Conservation (phyloP, 2,113 vertebrate genomes). For the Leucopternis melanops region DNA sequence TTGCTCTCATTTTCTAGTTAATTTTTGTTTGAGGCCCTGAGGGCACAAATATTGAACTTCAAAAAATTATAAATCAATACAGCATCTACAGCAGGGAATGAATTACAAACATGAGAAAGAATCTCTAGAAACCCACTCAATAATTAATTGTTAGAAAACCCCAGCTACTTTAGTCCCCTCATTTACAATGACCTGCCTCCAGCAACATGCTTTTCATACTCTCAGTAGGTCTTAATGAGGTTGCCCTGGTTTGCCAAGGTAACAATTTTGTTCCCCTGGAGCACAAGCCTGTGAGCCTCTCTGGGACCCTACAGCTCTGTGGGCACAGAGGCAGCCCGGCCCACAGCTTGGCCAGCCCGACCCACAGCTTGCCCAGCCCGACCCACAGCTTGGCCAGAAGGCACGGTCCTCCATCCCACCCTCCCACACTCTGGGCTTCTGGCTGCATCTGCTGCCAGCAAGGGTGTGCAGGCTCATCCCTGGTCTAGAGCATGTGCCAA, state of each 20-base stretch:
- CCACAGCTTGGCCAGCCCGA: background rate
- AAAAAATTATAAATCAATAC: slow-evolving; percentile 31
- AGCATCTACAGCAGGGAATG: background rate
- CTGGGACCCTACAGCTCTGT: background rate
- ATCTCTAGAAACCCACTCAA: slow-evolving; percentile 2
- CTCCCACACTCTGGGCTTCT: background rate
- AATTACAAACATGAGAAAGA: slow-evolving; percentile 7
- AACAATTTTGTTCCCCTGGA: background rate
- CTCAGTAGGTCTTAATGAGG: background rate
- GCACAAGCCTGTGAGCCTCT: background rate
- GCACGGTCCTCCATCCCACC: background rate
- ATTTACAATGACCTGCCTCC: background rate
- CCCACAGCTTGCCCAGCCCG: background rate
- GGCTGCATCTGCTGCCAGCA: background rate
- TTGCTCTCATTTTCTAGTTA: background rate
- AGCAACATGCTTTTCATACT: background rate
- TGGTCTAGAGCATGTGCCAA: too few relatives aligned
- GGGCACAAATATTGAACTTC: background rate
- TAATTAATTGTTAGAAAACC: slow-evolving; percentile 28
- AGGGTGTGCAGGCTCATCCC: background rate
- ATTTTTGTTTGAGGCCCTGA: background rate
- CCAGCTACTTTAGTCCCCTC: slow-evolving; percentile 5
- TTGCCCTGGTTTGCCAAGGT: background rate
- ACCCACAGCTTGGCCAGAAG: background rate
- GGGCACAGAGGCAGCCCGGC: background rate